Evolutionary conservation across 2,113 vertebrate species (phyloP), one percentile per base, ranked within the genome.

Genomic region (Quiscalus mexicanus): DNA sequence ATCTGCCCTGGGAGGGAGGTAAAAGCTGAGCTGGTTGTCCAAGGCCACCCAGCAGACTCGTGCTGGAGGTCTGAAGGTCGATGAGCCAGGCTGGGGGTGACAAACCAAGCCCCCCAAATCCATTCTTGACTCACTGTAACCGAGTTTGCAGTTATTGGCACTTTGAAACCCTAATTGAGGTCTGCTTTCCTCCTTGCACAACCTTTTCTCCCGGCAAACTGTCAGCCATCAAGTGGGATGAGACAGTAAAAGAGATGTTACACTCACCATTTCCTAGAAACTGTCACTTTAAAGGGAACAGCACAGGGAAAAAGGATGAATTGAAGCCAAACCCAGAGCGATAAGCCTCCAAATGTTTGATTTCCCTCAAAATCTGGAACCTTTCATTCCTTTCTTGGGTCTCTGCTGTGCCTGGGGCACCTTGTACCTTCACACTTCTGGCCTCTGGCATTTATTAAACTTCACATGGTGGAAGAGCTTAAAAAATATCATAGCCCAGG

Each of bases 281-380:
- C 87, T 90, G 94, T 84, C 83, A 64, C 94, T 93, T 83, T 82
- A 87, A 91, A 95, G 93, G 80, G 96, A 94, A 86, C 68, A 78
- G 31, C 70, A 39, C 53, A 6, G 11, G 13, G 8, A 33, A 55
- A 60, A 42, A 12, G 33, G 62, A 89, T 84, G 77, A 89, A 85
- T 67, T 13, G 16, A 58, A 90, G 77, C 59, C 86, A 86, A 87
- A 70, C 33, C 30, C 42, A 41, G 56, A 82, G 82, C 37, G 23
- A 84, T 89, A 87, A 95, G 91, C 71, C 70, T 74, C 68, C 15
- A 73, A 88, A 75, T 95, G 94, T 94, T 95, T 95, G 88, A 84
- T 79, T 97, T 88, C 45, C 49, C 80, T 65, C 71, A 31, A 60
- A 85, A 67, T 59, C 90, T 95, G 91, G 75, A 96, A 78, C 37